phyloP scores from a whole-genome alignment of 2,113 vertebrate species.

The Dendrocopos noguchii region DNA sequence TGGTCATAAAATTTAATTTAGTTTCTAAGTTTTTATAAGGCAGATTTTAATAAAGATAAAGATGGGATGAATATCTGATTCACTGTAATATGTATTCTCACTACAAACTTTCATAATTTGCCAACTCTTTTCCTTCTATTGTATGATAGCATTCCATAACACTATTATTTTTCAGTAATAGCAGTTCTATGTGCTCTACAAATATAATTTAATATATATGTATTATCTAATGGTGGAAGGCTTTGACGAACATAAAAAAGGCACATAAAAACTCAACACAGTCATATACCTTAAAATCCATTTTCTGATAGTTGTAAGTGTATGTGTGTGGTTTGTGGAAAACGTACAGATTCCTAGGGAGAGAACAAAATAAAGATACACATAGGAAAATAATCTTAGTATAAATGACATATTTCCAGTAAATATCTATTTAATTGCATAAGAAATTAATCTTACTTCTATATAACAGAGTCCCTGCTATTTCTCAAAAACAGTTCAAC shows the following conservation, averaged over 20 bases:
- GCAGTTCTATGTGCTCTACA: neutral
- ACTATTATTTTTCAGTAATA: neutral
- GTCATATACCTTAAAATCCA: constrained; percentile 81
- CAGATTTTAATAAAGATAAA: neutral
- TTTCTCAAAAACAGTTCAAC: neutral
- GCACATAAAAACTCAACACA: neutral
- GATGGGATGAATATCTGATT: neutral
- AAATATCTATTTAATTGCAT: neutral
- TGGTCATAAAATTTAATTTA: neutral
- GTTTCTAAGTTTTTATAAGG: neutral
- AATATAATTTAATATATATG: neutral
- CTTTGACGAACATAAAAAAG: neutral
- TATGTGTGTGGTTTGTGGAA: constrained; percentile 86
- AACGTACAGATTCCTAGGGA: constrained; percentile 81
- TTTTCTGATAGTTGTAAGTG: constrained; percentile 76
- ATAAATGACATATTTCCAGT: neutral
- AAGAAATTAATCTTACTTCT: neutral
- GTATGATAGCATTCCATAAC: neutral
- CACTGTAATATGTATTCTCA: neutral
- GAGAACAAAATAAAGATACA: constrained; percentile 30
- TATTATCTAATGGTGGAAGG: neutral
- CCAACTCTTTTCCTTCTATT: neutral
- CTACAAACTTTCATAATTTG: neutral
- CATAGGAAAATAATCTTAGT: neutral
- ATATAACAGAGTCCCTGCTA: neutral